Evolutionary conservation across 2,797 vertebrate species (phyloP).

Genomic region (Novumbra hubbsi): DNA sequence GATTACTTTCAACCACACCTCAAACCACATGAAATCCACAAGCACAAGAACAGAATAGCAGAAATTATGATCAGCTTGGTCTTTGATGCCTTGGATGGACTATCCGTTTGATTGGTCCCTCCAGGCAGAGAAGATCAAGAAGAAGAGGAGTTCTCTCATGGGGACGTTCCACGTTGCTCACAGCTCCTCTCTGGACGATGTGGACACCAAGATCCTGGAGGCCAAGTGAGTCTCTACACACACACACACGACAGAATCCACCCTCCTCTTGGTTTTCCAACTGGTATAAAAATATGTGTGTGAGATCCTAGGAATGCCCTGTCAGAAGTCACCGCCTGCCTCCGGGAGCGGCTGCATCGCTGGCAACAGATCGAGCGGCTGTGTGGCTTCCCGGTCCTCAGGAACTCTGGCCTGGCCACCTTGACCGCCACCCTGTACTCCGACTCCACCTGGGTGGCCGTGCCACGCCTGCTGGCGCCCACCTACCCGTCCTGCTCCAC

Average conservation of each 20-base stretch:
- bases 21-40: neutral
- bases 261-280: too few relatives aligned
- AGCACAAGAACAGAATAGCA: neutral
- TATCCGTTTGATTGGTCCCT: constrained; percentile 22
- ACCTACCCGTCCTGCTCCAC: constrained; percentile 77
- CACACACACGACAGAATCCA: neutral
- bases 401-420: constrained; percentile 87
- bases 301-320: constrained; percentile 82
- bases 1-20: neutral
- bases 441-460: constrained; percentile 83
- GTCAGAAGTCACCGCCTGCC: constrained; percentile 90
- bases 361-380: constrained; percentile 97
- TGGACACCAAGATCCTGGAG: constrained; percentile 97
- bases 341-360: constrained; percentile 92
- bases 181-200: constrained; percentile 94
- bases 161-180: constrained; percentile 96
- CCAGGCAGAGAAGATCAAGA: constrained; percentile 97
- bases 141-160: constrained; percentile 93
- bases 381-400: constrained; percentile 90
- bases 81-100: neutral
- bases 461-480: constrained; percentile 82
- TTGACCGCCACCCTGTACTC: constrained; percentile 92
- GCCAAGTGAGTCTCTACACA: constrained; percentile 87
- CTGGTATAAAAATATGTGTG: too few relatives aligned
- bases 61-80: neutral